phyloP scores from a whole-genome alignment of 2,113 vertebrate genomes.

The Oceanodroma tethys region DNA sequence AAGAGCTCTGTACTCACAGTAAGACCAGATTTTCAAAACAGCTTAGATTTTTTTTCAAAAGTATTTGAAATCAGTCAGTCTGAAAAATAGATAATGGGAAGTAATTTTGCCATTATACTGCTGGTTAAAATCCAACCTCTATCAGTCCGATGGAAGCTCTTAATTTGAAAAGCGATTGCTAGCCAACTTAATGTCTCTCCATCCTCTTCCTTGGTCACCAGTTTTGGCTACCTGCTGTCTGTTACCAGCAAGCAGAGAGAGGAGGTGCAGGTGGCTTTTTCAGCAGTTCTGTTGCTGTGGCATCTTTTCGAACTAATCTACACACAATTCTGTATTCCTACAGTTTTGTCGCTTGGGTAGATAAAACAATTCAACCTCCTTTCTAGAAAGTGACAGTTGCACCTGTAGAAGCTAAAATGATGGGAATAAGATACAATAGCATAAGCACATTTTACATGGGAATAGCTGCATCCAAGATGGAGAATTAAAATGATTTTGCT shows the following conservation, averaged over 20 bases:
- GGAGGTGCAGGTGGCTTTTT: background rate
- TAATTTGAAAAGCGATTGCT: background rate
- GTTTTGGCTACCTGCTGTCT: background rate
- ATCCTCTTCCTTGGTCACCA: background rate
- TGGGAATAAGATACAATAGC: background rate
- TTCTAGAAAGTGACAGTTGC: background rate
- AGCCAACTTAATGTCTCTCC: background rate
- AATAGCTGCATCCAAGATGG: background rate
- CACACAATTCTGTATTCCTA: background rate
- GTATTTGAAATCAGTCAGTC: background rate
- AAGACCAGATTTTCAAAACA: background rate
- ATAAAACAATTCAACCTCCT: constrained; percentile 5
- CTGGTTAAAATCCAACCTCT: background rate
- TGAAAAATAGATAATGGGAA: background rate
- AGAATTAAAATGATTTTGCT: background rate
- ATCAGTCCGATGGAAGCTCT: background rate
- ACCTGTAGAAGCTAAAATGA: background rate
- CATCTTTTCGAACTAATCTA: constrained; percentile 3
- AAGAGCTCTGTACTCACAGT: background rate
- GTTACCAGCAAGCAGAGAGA: background rate
- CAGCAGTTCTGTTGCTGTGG: background rate
- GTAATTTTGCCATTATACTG: background rate
- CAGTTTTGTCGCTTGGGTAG: background rate
- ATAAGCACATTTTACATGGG: background rate
- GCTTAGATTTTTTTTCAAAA: background rate